A percentile compares a stretch with the other conserved stretches of the same genome.
These are phyloP conservation scores for Hetaerina americana DNA, from an alignment of 1,140 invertebrate genomes.

Conservation along the genomic window DNA sequence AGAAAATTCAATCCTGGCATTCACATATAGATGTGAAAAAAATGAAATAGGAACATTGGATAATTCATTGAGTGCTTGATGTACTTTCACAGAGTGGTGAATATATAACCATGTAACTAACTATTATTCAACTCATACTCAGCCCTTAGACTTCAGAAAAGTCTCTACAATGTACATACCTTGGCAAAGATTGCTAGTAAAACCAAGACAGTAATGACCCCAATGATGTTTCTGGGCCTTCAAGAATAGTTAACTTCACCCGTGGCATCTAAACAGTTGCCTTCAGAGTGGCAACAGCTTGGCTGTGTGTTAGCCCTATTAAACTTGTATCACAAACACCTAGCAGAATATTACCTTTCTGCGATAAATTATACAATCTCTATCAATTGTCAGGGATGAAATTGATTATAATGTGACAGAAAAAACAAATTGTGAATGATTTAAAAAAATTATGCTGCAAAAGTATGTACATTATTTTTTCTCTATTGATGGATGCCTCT, in stretches of 20 bases:
- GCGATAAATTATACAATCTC: conserved; percentile 13
- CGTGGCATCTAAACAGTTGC: conserved; percentile 24
- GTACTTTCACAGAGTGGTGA: no score
- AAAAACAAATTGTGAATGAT: not conserved
- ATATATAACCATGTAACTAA: no score
- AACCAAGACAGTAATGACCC: conserved; percentile 34
- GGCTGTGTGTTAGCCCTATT: conserved; percentile 32
- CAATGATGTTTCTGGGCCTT: conserved; percentile 32
- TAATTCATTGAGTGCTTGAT: no score
- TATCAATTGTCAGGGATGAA: not conserved
- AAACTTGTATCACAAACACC: conserved; percentile 32
- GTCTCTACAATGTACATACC: conserved; percentile 23
- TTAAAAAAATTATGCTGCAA: no score
- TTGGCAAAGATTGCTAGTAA: conserved; percentile 37
- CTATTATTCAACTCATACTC: no score
- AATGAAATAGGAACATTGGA: no score
- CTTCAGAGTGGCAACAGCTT: conserved; percentile 34
- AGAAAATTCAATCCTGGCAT: no score
- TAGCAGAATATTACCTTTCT: conserved; percentile 38
- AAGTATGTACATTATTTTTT: no score
- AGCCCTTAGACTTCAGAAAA: no score
- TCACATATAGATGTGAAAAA: no score
- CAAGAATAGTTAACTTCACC: conserved; percentile 31
- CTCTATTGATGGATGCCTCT: no score
- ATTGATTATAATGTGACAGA: no score